Base-by-base conservation (phyloP, 2,113 vertebrate genomes). In the Nannobrachium achirus region DNA sequence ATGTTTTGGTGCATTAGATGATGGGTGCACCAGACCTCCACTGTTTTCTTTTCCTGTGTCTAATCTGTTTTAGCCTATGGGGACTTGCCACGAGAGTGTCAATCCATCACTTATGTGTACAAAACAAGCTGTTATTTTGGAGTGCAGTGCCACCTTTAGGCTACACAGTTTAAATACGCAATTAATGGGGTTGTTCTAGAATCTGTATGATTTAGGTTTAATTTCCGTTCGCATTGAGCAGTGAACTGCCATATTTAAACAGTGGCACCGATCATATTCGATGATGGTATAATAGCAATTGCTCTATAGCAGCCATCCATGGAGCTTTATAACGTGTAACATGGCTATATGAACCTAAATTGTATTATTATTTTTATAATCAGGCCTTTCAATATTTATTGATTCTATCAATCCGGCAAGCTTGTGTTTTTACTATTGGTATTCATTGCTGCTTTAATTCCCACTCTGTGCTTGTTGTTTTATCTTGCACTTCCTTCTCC, bases 371-470 rank as follows among this genome's bases (percentile, higher is more conserved):
- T 88, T 71, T 88, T 91, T 92, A 33, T 85, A 81, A 90, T 87
- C 77, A 61, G 88, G 89, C 88, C 85, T 90, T 90, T 90, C 88
- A 48, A 50, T 94, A 93, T 94, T 93, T 94, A 94, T 94, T 93
- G 92, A 88, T 88, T 82, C 90, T 85, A 86, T 92, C 91, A 89
- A 90, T 80, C 84, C 59, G 91, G 55, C 73, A 70, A 70, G 50
- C 70, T 66, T 41, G 20, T 63, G 44, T 76, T 77, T 78, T 79
- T 46, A 72, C 87, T 91, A 90, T 88, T 86, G 86, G 89, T 88
- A 89, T 86, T 51, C 25, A 2, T 44, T 83, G 73, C 86, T 79
- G 88, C 87, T 82, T 92, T 68, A 44, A 92, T 81, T 68, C 69
- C 40, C 40, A 16, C 68, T 66, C 57, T 63, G 63, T 78, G 71